phyloP scores from a whole-genome alignment of 2,888 invertebrate species.

The Tiliacea aurago region DNA sequence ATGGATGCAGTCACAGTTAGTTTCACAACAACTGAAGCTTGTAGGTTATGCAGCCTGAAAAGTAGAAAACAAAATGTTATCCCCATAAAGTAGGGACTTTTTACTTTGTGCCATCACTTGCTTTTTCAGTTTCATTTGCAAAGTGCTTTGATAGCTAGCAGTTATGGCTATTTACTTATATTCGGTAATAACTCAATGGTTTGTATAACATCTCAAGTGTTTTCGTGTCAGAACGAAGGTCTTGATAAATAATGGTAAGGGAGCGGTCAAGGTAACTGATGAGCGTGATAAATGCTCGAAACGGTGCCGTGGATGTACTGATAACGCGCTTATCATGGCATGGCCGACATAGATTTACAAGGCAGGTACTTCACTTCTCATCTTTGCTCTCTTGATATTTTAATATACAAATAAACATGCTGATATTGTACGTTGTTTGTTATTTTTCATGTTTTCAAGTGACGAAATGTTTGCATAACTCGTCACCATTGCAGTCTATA shows the following conservation, averaged over 20 bases:
- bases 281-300: slow-evolving; percentile 42
- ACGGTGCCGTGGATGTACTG: slow-evolving; percentile 33
- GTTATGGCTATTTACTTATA: slow-evolving; percentile 18
- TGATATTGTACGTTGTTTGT: background rate
- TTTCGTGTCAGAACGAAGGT: slow-evolving; percentile 60
- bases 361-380: slow-evolving; percentile 32
- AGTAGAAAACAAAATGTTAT: slow-evolving; percentile 18
- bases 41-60: slow-evolving; percentile 41
- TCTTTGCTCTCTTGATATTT: slow-evolving; percentile 14
- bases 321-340: slow-evolving; percentile 59
- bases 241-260: slow-evolving; percentile 66
- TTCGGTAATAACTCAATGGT: slow-evolving; percentile 45
- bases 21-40: slow-evolving; percentile 52
- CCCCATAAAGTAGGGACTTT: slow-evolving; percentile 20
- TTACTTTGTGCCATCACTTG: slow-evolving; percentile 28
- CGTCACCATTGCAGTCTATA: background rate
- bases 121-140: slow-evolving; percentile 45
- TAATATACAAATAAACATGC: background rate
- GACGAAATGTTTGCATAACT: slow-evolving; percentile 7
- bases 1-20: slow-evolving; percentile 53
- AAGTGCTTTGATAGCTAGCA: slow-evolving; percentile 45
- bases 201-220: slow-evolving; percentile 64
- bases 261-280: slow-evolving; percentile 71
- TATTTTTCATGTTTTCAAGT: slow-evolving; percentile 1
- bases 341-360: slow-evolving; percentile 41